Evolutionary conservation across 23 tunicate species (phyloP).

Genomic region (Aplidium turbinatum): DNA sequence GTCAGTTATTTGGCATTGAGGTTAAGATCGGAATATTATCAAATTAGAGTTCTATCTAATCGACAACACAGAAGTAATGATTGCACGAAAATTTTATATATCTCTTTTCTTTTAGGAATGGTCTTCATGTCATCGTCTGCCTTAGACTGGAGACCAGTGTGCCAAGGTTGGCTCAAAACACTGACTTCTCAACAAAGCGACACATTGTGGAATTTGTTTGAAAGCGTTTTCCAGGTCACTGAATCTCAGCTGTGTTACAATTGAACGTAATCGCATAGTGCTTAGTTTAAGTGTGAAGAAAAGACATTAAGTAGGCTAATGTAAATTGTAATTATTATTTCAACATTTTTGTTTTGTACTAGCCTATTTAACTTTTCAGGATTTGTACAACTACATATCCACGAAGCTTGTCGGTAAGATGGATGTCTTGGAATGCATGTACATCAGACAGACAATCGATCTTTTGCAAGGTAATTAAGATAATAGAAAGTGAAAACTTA

Average conservation of each 20-base stretch:
- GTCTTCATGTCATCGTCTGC: slow-evolving; percentile 91
- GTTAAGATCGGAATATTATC: too few species aligned
- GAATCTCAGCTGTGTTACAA: too few species aligned
- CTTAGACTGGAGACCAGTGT: slow-evolving; percentile 77
- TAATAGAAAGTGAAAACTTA: too few species aligned
- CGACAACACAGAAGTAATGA: not conserved
- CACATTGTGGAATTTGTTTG: slow-evolving; percentile 54
- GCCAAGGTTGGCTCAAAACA: slow-evolving; percentile 80
- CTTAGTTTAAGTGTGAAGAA: too few species aligned
- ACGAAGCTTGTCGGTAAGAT: slow-evolving; percentile 81
- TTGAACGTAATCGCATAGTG: too few species aligned
- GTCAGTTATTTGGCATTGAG: too few species aligned
- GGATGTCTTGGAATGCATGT: slow-evolving; percentile 89
- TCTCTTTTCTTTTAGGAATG: slow-evolving; percentile 46
- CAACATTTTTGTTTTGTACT: too few species aligned
- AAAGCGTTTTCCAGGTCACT: slow-evolving; percentile 70
- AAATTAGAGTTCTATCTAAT: not conserved
- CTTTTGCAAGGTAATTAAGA: slow-evolving; percentile 60
- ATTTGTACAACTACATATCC: slow-evolving; percentile 54
- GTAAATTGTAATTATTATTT: too few species aligned
- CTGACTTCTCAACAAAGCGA: slow-evolving; percentile 62
- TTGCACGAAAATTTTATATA: not conserved
- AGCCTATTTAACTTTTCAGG: slow-evolving; percentile 23
- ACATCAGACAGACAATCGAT: slow-evolving; percentile 79
- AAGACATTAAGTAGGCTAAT: too few species aligned